A percentile compares a stretch with the other conserved stretches of the same genome.
Conservation (phyloP, 2,888 invertebrate genomes). For the Coleophora flavipennella region DNA sequence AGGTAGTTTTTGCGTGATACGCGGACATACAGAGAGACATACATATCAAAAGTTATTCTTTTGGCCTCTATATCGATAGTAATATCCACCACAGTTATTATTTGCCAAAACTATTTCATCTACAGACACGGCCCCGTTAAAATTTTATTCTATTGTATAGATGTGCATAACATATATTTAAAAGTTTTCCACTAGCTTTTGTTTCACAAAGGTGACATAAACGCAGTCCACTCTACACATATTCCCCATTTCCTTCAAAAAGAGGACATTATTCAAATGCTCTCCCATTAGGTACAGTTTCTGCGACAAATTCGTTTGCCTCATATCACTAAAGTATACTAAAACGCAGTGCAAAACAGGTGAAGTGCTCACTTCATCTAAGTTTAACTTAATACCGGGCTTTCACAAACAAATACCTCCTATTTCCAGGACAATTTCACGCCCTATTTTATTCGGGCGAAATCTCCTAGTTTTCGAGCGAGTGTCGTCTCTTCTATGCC, state of each 20-base stretch:
- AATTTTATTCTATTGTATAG: not conserved
- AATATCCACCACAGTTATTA: too few species aligned
- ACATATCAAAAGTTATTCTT: too few species aligned
- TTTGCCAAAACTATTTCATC: too few species aligned
- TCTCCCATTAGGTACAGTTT: conserved; percentile 26
- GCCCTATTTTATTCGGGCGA: conserved; percentile 61
- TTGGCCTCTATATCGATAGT: too few species aligned
- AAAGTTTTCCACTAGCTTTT: not conserved
- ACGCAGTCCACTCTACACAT: not conserved
- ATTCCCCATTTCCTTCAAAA: conserved; percentile 3
- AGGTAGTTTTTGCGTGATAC: too few species aligned
- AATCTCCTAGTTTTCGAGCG: conserved; percentile 52
- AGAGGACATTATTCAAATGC: conserved; percentile 13
- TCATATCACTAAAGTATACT: conserved; percentile 16
- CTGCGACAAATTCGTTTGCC: conserved; percentile 40
- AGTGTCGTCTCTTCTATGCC: conserved; percentile 46
- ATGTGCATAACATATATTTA: not conserved
- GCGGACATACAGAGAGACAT: too few species aligned
- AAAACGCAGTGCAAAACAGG: conserved; percentile 28
- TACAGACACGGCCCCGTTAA: too few species aligned
- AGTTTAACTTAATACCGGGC: conserved; percentile 46
- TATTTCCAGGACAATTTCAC: conserved; percentile 61
- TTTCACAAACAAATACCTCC: conserved; percentile 61
- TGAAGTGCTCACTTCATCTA: conserved; percentile 40
- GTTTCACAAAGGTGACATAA: not conserved